These are phyloP conservation scores for Branchellion lobata DNA, from an alignment of 2,888 invertebrate genomes.

Conservation along the genomic window DNA sequence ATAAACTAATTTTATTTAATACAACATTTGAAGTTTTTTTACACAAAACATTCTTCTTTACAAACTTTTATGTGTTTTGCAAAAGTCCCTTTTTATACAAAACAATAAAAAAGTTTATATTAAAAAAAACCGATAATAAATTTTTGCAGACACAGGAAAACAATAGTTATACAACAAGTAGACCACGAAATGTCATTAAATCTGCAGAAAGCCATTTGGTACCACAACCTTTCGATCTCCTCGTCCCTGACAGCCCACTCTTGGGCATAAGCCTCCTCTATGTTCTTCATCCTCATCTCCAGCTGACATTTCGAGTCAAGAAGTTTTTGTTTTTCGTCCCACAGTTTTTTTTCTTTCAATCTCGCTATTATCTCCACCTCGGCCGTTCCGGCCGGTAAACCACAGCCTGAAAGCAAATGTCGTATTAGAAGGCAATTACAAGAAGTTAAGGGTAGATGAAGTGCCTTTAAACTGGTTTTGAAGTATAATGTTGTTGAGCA, in stretches of 20 bases:
- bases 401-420: conserved; percentile 63
- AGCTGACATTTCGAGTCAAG: conserved; percentile 65
- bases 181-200: too few species aligned
- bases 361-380: conserved; percentile 70
- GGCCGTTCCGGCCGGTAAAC: conserved; percentile 69
- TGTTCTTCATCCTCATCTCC: conserved; percentile 70
- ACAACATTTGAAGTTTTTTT: background rate
- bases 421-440: background rate
- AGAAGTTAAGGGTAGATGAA: too few species aligned
- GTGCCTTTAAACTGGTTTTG: too few species aligned
- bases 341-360: conserved; percentile 70
- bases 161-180: too few species aligned
- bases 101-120: too few species aligned
- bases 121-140: too few species aligned
- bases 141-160: too few species aligned
- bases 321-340: conserved; percentile 69
- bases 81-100: too few species aligned
- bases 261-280: conserved; percentile 77
- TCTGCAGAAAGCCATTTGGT: too few species aligned
- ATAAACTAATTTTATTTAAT: background rate
- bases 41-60: too few species aligned
- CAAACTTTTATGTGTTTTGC: too few species aligned
- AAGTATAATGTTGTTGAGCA: background rate
- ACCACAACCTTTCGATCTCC: conserved; percentile 43
- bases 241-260: conserved; percentile 79